Evolutionary conservation across 1,140 invertebrate genomes (phyloP).

Genomic region (Choristoneura fumiferana): DNA sequence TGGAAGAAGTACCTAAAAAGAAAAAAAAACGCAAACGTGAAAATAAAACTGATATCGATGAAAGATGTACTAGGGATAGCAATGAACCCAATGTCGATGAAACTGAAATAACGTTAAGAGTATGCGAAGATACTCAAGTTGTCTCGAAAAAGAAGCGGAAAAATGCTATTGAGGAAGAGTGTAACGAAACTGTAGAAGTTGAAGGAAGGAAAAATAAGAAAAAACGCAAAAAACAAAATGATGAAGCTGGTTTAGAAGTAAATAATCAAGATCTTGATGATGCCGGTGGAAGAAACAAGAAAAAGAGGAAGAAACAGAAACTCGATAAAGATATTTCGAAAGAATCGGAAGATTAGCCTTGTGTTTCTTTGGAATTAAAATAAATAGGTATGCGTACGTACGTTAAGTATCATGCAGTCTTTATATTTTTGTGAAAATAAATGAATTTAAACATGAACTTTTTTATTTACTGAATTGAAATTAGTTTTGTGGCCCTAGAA

Average conservation of each 20-base stretch:
- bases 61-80: constrained; percentile 11
- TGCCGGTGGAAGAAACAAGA: constrained; percentile 14
- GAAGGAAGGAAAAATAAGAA: constrained; percentile 24
- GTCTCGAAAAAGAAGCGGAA: constrained; percentile 20
- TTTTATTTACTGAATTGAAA: constrained; percentile 9
- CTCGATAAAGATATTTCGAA: constrained; percentile 23
- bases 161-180: constrained; percentile 6
- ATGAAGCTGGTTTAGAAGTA: constrained; percentile 23
- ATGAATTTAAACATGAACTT: not conserved
- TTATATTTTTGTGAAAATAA: too few species aligned
- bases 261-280: constrained; percentile 3
- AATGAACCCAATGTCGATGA: constrained; percentile 2
- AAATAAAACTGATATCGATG: not conserved
- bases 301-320: constrained; percentile 33
- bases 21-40: constrained; percentile 17
- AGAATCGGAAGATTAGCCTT: not conserved
- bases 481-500: too few species aligned
- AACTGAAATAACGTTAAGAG: constrained; percentile 14
- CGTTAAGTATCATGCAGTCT: too few species aligned
- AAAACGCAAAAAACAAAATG: constrained; percentile 24
- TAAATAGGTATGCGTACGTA: too few species aligned
- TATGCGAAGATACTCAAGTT: not conserved
- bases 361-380: too few species aligned
- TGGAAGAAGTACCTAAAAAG: not conserved
- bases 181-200: constrained; percentile 8